Base-by-base conservation (phyloP, 2,113 vertebrate species). In the Chionomys nivalis region DNA sequence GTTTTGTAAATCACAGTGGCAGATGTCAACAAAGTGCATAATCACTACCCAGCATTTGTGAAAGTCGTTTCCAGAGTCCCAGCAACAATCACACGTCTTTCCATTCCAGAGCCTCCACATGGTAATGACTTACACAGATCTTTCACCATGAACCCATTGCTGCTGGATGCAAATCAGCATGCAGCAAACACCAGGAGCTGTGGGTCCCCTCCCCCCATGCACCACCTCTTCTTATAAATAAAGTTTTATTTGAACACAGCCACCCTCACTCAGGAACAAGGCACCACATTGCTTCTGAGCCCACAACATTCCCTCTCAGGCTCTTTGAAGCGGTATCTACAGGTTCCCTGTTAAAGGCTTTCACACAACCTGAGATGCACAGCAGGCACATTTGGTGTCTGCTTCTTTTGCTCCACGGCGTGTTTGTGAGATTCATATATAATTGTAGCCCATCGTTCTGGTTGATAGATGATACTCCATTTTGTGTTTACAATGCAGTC, bases 181-280 rank as follows among this genome's bases (percentile, higher is more conserved):
- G 77, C 44, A 39, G 44, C 1, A 44, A 52, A 44, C 65, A 83
- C 44, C 82, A 39, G 8, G 39, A 75, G 10, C 23, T 72, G 39
- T 10, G 42, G 49, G 36, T 55, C 52, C 26, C 47, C 9, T 12
- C 73, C 42, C 7, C 19, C 73, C 49, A 19, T 65, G 28, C 0
- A 0, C 33, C 47, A n/a, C 28, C 61, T 63, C 49, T 33, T 66
- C 89, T 76, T 66, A 31, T 47, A 73, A 93, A 90, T 93, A 83
- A 97, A 97, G 79, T 92, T 94, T 94, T 92, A 85, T 31, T 77
- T 61, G 33, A 90, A 88, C 75, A 89, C 31, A 52, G 61, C 17
- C 78, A 55, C 19, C 16, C 5, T 81, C 83, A 36, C 28, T 68
- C 26, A 47, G 31, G 66, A n/a, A 81, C 17, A 47, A 52, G 47